phyloP scores from a whole-genome alignment of 2,888 invertebrate species.

The Acleris holmiana region DNA sequence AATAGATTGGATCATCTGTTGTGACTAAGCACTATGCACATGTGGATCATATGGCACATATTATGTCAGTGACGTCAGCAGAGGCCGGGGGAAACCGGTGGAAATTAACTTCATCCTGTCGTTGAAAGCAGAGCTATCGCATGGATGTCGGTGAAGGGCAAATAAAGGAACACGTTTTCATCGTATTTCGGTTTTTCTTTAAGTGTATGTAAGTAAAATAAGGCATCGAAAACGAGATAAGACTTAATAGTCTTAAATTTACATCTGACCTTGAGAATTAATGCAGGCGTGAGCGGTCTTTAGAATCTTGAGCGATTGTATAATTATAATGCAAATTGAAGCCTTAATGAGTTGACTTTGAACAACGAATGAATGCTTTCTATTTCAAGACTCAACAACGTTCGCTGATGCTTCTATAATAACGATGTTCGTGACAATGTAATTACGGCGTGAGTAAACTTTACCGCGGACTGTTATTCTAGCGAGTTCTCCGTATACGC shows the following conservation, averaged over 20 bases:
- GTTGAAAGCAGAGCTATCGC: slow-evolving; percentile 7
- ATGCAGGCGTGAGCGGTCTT: slow-evolving; percentile 15
- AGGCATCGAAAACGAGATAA: not conserved
- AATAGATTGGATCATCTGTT: slow-evolving; percentile 31
- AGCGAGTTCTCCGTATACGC: not conserved
- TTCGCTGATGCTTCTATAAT: slow-evolving; percentile 14
- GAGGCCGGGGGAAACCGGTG: slow-evolving; percentile 23
- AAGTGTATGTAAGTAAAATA: not conserved
- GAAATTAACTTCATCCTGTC: slow-evolving; percentile 52
- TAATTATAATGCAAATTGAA: slow-evolving; percentile 33
- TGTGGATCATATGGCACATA: slow-evolving; percentile 19
- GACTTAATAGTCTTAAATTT: slow-evolving; percentile 3
- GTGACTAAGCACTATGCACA: slow-evolving; percentile 18
- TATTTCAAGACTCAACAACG: slow-evolving; percentile 10
- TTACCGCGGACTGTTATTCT: slow-evolving; percentile 2
- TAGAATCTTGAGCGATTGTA: slow-evolving; percentile 26
- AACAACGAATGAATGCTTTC: slow-evolving; percentile 24
- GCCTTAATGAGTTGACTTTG: slow-evolving; percentile 26
- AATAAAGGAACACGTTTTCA: not conserved
- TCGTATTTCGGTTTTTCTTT: not conserved
- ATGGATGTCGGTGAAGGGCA: slow-evolving; percentile 22
- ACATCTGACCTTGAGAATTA: slow-evolving; percentile 29
- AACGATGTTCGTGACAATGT: slow-evolving; percentile 8
- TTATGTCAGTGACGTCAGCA: slow-evolving; percentile 27
- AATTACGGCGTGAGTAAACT: slow-evolving; percentile 11